These are phyloP conservation scores for Battus philenor DNA, from an alignment of 1,140 invertebrate species.

Conservation along the genomic window DNA sequence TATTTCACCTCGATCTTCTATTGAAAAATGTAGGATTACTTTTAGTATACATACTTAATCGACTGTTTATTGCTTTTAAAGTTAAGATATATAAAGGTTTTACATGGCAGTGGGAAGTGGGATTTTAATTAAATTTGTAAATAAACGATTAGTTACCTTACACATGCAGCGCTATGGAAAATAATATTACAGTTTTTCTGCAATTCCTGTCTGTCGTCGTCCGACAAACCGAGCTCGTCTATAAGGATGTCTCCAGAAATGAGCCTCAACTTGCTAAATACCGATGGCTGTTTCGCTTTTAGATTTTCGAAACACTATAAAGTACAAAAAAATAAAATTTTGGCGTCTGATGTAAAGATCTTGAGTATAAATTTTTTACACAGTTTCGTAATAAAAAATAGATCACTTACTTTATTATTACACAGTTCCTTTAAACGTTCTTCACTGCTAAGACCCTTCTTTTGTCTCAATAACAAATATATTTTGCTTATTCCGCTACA, in stretches of 20 bases:
- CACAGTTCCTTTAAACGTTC: slow-evolving; percentile 79
- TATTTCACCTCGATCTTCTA: no score
- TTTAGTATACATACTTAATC: no score
- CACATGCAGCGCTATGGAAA: slow-evolving; percentile 94
- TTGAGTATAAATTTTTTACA: no score
- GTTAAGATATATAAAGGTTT: no score
- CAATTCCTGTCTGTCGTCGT: slow-evolving; percentile 78
- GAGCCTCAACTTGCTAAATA: slow-evolving; percentile 78
- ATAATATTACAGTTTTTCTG: slow-evolving; percentile 84
- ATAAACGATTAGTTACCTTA: slow-evolving; percentile 70
- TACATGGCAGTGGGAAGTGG: not conserved
- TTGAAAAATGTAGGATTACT: no score
- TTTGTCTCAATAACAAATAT: slow-evolving; percentile 87
- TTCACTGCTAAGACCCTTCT: slow-evolving; percentile 83
- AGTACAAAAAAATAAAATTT: slow-evolving; percentile 30
- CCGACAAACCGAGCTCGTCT: slow-evolving; percentile 70
- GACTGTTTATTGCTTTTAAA: no score
- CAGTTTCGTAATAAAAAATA: not conserved
- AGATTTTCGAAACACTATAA: slow-evolving; percentile 81
- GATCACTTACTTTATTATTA: slow-evolving; percentile 61
- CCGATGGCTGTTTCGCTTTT: slow-evolving; percentile 75
- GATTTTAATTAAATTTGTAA: not conserved
- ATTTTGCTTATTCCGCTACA: slow-evolving; percentile 82
- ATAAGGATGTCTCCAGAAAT: slow-evolving; percentile 76
- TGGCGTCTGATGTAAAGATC: no score